Conservation (phyloP, 2,888 invertebrate genomes). For the Tryphoninae sp. region DNA sequence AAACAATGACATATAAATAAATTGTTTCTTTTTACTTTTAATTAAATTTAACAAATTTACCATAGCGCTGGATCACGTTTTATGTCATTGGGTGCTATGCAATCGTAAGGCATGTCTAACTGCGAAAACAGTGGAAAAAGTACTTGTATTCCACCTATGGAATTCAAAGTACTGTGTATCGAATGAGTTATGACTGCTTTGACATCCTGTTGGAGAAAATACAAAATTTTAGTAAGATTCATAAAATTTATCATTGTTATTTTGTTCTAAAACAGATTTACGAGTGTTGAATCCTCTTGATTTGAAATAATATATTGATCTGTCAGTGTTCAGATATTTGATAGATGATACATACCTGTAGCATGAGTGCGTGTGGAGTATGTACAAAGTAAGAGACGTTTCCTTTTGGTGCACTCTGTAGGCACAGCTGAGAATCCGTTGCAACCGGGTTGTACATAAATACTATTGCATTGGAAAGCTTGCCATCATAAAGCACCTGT, state of each 20-base stretch:
- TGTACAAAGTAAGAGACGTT: slow-evolving; percentile 99
- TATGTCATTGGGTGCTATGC: slow-evolving; percentile 88
- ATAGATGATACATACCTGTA: slow-evolving; percentile 87
- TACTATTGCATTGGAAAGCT: slow-evolving; percentile 97
- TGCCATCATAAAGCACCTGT: slow-evolving; percentile 99
- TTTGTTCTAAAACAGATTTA: too few relatives aligned
- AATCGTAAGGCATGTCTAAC: slow-evolving; percentile 95
- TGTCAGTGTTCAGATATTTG: too few relatives aligned
- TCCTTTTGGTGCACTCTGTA: slow-evolving; percentile 99
- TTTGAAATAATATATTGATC: slow-evolving; percentile 4
- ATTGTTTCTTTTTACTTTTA: too few relatives aligned
- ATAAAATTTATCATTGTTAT: too few relatives aligned
- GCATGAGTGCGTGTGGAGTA: slow-evolving; percentile 99
- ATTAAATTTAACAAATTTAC: slow-evolving; percentile 85
- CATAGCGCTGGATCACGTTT: slow-evolving; percentile 94
- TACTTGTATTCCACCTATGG: slow-evolving; percentile 99
- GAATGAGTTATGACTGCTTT: slow-evolving; percentile 99
- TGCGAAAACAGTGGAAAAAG: slow-evolving; percentile 99
- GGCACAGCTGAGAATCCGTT: slow-evolving; percentile 98
- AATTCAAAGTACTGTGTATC: slow-evolving; percentile 99
- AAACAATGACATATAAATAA: slow-evolving; percentile 5
- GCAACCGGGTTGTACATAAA: slow-evolving; percentile 99
- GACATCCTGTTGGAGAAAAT: slow-evolving; percentile 89
- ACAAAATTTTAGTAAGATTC: slow-evolving; percentile 13
- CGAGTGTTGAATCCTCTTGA: not conserved